Base-by-base conservation (phyloP, 2,113 vertebrate genomes). In the Abramis brama region DNA sequence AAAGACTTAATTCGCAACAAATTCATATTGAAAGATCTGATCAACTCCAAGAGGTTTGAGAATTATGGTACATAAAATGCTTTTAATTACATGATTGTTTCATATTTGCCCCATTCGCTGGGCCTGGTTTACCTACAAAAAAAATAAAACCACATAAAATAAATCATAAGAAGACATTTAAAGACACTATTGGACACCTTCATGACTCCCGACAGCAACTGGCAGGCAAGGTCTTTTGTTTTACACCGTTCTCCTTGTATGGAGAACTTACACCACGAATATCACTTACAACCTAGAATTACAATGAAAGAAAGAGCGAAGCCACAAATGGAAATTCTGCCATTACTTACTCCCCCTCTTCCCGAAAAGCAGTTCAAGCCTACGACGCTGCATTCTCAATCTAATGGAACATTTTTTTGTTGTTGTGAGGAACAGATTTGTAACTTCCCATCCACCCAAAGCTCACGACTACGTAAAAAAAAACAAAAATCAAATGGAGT, bases 71-170 rank as follows among this genome's bases (percentile, higher is more conserved):
- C 83, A 85, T 84, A 86, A 81, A 76, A 77, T 47, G 27, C 74
- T 94, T 94, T 94, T 96, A 96, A 96, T 96, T 96, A 96, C 95
- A 95, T 97, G 96, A 97, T 98, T 98, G 97, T 96, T 98, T 92
- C 93, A 89, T 94, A 94, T 89, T 92, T 55, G 8, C 19, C 27
- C 62, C 43, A 13, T 52, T 70, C 9, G 52, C 86, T 59, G 82
- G 91, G 80, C 62, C 79, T 86, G 73, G 3, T 83, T 77, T 25
- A 30, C 89, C 64, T 84, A 90, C 71, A 86, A 43, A 60, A 85
- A 86, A 85, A 86, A 81, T 36, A 75, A 84, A 89, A 84, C 23
- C 79, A 83, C 62, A 88, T 43, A 85, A 17, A 45, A 64, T 10
- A 23, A 68, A 33, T 30, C 23, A 52, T 4, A 25, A 79, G 19